Evolutionary conservation across 2,113 vertebrate species (phyloP).

Genomic region (Mohoua ochrocephala): DNA sequence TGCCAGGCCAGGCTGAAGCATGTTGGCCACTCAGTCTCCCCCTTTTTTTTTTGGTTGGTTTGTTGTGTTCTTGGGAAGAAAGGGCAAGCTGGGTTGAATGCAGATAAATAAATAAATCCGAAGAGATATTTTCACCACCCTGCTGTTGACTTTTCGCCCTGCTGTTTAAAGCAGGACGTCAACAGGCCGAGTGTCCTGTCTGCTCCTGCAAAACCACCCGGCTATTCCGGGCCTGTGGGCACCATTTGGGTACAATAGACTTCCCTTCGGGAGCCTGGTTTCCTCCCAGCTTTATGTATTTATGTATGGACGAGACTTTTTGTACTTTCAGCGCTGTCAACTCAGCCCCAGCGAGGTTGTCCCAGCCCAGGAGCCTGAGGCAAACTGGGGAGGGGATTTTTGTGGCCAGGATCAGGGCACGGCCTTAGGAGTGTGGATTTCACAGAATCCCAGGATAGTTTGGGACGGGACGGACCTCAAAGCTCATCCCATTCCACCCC

Average conservation of each 20-base stretch:
- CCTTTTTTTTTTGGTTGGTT: neutral
- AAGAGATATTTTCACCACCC: neutral
- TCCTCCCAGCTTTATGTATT: neutral
- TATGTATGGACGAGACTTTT: neutral
- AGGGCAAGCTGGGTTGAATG: neutral
- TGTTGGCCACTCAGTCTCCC: neutral
- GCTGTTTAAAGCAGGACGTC: neutral
- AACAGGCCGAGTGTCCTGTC: neutral
- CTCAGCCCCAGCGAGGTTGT: rapidly evolving
- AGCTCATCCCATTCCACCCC: neutral
- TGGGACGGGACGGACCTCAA: neutral
- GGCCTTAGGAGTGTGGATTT: rapidly evolving
- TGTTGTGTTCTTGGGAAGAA: neutral
- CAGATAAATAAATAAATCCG: neutral
- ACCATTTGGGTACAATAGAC: neutral
- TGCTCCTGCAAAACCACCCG: neutral
- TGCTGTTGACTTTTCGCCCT: conserved; percentile 11
- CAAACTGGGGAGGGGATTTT: neutral
- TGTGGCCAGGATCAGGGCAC: neutral
- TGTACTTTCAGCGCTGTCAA: neutral
- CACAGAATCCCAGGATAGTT: neutral
- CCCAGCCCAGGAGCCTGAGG: neutral
- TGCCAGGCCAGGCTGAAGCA: neutral
- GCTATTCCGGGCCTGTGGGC: neutral
- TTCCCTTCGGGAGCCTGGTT: neutral